Conservation (phyloP, 2,797 vertebrate species). For the Morelia viridis region DNA sequence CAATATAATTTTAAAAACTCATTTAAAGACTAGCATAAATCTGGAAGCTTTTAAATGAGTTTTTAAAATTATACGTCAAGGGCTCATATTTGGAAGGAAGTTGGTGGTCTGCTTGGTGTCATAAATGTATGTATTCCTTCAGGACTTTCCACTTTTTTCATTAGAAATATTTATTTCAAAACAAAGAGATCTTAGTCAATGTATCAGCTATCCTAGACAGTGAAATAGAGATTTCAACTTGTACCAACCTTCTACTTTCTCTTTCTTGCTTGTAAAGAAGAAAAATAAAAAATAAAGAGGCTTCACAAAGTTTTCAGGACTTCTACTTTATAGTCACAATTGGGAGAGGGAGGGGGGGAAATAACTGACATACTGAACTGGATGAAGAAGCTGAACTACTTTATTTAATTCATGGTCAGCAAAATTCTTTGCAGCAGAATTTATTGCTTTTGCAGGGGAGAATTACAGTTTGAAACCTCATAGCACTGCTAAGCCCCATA, state of each 20-base stretch:
- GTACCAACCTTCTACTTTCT: background rate
- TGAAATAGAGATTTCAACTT: slow-evolving; percentile 4
- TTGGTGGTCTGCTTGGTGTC: background rate
- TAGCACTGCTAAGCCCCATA: background rate
- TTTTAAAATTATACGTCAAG: no score
- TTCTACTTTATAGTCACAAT: background rate
- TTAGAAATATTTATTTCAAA: background rate
- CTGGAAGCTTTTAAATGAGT: no score
- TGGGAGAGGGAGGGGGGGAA: no score
- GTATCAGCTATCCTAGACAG: slow-evolving; percentile 7
- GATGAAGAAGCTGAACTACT: background rate
- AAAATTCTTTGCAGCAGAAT: background rate
- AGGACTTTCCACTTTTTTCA: background rate
- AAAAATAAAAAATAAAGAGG: background rate
- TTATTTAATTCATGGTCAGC: background rate
- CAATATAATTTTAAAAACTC: no score
- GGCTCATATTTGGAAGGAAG: no score
- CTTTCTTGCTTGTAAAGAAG: background rate
- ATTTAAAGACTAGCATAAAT: no score
- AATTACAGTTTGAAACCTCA: background rate
- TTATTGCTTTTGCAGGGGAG: background rate
- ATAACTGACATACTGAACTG: background rate
- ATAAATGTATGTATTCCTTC: background rate
- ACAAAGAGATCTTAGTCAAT: slow-evolving; percentile 16
- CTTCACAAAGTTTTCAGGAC: background rate